Evolutionary conservation across 2,797 vertebrate species (phyloP).

Genomic region (Acanthopagrus latus): DNA sequence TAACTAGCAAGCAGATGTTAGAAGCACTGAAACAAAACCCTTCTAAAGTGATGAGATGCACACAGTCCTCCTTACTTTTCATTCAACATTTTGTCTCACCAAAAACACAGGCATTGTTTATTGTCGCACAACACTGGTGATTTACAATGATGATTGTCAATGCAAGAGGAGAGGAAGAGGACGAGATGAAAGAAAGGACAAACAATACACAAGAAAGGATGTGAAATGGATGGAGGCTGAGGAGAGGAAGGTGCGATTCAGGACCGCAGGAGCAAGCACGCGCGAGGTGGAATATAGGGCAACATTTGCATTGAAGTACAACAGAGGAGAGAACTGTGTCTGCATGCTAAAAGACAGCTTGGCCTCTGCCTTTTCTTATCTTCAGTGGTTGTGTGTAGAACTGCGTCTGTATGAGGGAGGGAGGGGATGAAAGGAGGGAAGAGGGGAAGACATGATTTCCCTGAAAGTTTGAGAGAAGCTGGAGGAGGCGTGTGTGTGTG

Average conservation of each 20-base stretch:
- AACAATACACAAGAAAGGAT: slow-evolving; percentile 18
- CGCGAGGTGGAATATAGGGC: slow-evolving; percentile 60
- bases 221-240: not conserved
- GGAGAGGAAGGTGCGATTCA: slow-evolving; percentile 14
- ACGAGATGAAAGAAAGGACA: slow-evolving; percentile 31
- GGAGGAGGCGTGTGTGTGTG: slow-evolving; percentile 16
- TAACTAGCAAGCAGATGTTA: not conserved
- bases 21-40: slow-evolving; percentile 2
- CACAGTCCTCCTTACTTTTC: not conserved
- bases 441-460: slow-evolving; percentile 26
- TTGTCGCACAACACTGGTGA: not conserved
- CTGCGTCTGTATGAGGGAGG: slow-evolving; percentile 51
- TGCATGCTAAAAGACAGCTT: slow-evolving; percentile 59
- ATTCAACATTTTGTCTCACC: slow-evolving; percentile 7
- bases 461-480: slow-evolving; percentile 32
- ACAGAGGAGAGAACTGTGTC: slow-evolving; percentile 31
- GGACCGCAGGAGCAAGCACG: slow-evolving; percentile 25
- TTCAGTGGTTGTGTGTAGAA: slow-evolving; percentile 14
- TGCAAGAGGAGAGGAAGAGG: slow-evolving; percentile 11
- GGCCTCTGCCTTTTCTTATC: slow-evolving; percentile 63
- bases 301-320: slow-evolving; percentile 72
- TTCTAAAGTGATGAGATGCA: not conserved
- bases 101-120: not conserved
- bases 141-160: slow-evolving; percentile 10
- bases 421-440: slow-evolving; percentile 10